These are phyloP conservation scores for Clarias platycephalus DNA, from an alignment of 2,797 vertebrate genomes.

Conservation along the genomic window DNA sequence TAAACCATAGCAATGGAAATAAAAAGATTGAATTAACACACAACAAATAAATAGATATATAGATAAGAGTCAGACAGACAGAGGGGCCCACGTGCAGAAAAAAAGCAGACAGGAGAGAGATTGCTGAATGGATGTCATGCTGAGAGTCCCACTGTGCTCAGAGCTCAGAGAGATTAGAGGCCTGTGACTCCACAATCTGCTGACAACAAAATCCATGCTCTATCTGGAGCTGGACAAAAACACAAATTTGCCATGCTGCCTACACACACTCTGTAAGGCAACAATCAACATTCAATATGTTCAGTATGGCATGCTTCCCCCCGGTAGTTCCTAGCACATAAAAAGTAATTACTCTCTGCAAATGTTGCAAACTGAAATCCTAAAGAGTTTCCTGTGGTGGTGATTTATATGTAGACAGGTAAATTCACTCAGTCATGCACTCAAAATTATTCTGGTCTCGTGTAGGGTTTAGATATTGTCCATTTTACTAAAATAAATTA, in stretches of 20 bases:
- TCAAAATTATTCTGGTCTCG: no score
- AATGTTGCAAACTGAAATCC: not conserved
- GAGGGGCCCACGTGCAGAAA: not conserved
- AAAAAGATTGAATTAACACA: not conserved
- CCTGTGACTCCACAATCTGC: conserved; percentile 41
- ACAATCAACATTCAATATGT: not conserved
- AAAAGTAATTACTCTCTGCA: not conserved
- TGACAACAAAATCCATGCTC: conserved; percentile 48
- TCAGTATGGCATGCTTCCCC: not conserved
- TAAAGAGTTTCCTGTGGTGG: not conserved
- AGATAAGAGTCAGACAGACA: conserved; percentile 8
- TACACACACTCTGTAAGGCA: not conserved
- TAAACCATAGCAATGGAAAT: not conserved
- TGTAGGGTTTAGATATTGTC: no score
- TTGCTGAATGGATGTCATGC: conserved; percentile 1
- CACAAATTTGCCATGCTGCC: conserved; percentile 1
- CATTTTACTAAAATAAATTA: no score
- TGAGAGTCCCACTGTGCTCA: conserved; percentile 1
- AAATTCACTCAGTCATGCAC: not conserved
- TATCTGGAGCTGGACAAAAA: conserved; percentile 27
- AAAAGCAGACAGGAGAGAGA: not conserved
- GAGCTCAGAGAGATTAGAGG: conserved; percentile 39
- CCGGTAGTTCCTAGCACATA: not conserved
- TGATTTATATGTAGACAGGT: not conserved
- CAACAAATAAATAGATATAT: not conserved